Evolutionary conservation across 2,888 invertebrate genomes (phyloP).

Genomic region (Nomada flava): DNA sequence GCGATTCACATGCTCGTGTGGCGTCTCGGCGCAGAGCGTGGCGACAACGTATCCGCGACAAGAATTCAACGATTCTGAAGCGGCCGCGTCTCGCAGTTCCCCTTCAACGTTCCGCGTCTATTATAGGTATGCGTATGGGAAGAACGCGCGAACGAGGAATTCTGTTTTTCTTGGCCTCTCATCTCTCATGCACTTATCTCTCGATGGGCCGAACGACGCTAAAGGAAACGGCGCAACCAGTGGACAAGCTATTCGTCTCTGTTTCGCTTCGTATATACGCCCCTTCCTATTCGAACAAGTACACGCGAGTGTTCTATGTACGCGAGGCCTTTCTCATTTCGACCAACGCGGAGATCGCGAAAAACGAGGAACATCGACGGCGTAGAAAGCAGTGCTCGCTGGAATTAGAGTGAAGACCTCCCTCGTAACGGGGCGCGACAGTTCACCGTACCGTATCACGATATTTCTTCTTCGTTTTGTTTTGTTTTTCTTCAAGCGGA

Average conservation of each 20-base stretch:
- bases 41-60: background rate
- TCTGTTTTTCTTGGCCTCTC: slow-evolving; percentile 55
- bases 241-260: slow-evolving; percentile 61
- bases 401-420: slow-evolving; percentile 62
- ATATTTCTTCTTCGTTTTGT: background rate
- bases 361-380: slow-evolving; percentile 43
- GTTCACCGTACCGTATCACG: slow-evolving; percentile 42
- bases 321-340: slow-evolving; percentile 12
- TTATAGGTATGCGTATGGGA: background rate
- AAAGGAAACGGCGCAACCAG: slow-evolving; percentile 21
- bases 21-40: background rate
- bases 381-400: slow-evolving; percentile 35
- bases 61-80: slow-evolving; percentile 16
- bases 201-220: background rate
- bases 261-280: slow-evolving; percentile 39
- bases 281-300: slow-evolving; percentile 23
- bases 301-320: slow-evolving; percentile 32
- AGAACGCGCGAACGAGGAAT: slow-evolving; percentile 39
- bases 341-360: slow-evolving; percentile 51
- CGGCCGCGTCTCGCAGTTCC: slow-evolving; percentile 9
- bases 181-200: slow-evolving; percentile 51
- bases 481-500: slow-evolving; percentile 28
- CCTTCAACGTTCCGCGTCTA: slow-evolving; percentile 36
- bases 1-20: background rate
- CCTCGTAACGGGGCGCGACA: slow-evolving; percentile 17